phyloP scores from a whole-genome alignment of 2,797 vertebrate genomes.

The Hemitrygon akajei region DNA sequence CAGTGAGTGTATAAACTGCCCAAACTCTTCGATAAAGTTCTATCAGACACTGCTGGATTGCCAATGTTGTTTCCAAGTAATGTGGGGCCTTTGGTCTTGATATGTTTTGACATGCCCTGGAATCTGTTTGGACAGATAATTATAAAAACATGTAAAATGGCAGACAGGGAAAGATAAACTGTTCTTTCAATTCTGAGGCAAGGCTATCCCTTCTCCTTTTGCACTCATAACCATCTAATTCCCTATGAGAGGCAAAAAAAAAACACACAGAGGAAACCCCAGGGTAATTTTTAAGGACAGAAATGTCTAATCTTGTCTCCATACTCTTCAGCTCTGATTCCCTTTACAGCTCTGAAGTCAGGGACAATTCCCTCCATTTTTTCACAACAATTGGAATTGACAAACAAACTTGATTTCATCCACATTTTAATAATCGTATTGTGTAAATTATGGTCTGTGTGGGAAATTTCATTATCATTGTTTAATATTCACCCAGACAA shows the following conservation, averaged over 20 bases:
- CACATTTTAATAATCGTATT: background rate
- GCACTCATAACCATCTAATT: no score
- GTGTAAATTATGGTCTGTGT: background rate
- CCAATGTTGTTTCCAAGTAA: background rate
- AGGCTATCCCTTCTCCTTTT: no score
- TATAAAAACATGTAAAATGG: no score
- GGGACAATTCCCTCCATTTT: no score
- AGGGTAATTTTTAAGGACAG: no score
- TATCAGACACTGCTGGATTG: background rate
- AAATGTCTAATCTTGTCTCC: no score
- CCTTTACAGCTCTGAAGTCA: no score
- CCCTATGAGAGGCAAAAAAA: no score
- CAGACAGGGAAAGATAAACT: no score
- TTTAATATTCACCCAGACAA: background rate
- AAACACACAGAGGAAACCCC: no score
- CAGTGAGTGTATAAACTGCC: background rate
- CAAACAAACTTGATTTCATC: background rate
- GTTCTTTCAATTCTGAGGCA: no score
- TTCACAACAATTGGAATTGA: background rate
- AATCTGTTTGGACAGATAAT: background rate
- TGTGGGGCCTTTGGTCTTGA: background rate
- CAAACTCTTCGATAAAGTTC: background rate
- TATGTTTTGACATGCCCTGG: background rate
- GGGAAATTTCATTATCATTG: background rate
- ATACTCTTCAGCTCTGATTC: no score